Percentiles rank a stretch among this genome's conserved stretches.
phyloP scores from a whole-genome alignment of 2,797 vertebrate genomes.

The Pangasius macronema region DNA sequence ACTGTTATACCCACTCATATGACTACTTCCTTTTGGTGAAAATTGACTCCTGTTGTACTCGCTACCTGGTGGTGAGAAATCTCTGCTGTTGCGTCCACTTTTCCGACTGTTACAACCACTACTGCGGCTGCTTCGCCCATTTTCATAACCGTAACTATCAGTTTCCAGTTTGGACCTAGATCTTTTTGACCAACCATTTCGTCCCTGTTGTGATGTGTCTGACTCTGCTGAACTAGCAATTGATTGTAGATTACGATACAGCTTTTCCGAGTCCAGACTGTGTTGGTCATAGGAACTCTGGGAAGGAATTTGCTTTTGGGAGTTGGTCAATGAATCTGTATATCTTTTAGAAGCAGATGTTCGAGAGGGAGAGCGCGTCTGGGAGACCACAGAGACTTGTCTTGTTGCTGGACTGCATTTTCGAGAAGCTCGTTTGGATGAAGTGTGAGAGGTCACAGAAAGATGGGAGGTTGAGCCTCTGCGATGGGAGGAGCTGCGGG shows the following conservation, averaged over 20 bases:
- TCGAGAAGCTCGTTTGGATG: constrained; percentile 69
- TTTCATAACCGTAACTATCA: constrained; percentile 28
- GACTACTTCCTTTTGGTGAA: constrained; percentile 50
- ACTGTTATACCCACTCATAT: constrained; percentile 41
- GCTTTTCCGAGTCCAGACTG: constrained; percentile 76
- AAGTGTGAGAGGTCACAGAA: constrained; percentile 59
- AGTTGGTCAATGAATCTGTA: constrained; percentile 52
- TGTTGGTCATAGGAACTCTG: constrained; percentile 69
- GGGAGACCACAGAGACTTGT: constrained; percentile 56
- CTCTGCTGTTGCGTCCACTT: constrained; percentile 62
- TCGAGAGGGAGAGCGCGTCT: constrained; percentile 59
- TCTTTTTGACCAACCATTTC: constrained; percentile 59
- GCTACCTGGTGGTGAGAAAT: constrained; percentile 67
- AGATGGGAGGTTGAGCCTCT: constrained; percentile 63
- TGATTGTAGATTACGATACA: constrained; percentile 76
- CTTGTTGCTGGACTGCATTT: constrained; percentile 70
- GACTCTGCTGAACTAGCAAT: constrained; percentile 69
- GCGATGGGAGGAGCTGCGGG: constrained; percentile 55
- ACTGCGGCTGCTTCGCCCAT: constrained; percentile 5
- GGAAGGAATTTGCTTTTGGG: constrained; percentile 64
- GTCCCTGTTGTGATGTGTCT: constrained; percentile 55
- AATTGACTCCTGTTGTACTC: constrained; percentile 56
- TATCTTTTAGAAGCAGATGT: constrained; percentile 58
- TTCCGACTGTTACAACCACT: constrained; percentile 47
- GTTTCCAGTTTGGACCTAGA: constrained; percentile 31